phyloP scores from a whole-genome alignment of 2,888 invertebrate species.

The Meiosimyza decipiens region DNA sequence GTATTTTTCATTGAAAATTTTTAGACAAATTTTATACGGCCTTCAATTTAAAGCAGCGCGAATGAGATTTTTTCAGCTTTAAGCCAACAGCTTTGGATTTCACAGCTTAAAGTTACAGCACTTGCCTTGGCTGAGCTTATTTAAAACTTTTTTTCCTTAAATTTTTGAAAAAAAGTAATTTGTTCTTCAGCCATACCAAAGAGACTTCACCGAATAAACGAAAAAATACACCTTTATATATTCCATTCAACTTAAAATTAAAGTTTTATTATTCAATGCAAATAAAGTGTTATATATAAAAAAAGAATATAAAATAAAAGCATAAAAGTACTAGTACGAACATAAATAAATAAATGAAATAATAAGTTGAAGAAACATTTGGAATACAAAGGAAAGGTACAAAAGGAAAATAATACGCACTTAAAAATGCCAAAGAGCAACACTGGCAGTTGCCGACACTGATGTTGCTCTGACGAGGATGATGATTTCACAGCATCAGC shows the following conservation, averaged over 20 bases:
- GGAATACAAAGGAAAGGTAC: background rate
- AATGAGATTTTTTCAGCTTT: too few species aligned
- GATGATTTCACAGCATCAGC: conserved; percentile 22
- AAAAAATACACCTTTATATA: background rate
- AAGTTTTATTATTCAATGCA: conserved; percentile 37
- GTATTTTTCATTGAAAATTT: too few species aligned
- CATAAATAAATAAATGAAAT: background rate
- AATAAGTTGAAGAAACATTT: background rate
- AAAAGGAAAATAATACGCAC: conserved; percentile 14
- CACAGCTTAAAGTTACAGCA: too few species aligned
- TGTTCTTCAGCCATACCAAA: too few species aligned
- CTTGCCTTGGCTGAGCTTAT: too few species aligned
- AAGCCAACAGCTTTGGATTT: too few species aligned
- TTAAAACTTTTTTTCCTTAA: too few species aligned
- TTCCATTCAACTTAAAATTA: conserved; percentile 29
- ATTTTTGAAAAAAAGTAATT: too few species aligned
- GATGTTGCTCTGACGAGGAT: conserved; percentile 1
- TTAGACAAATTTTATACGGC: too few species aligned
- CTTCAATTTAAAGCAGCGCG: too few species aligned
- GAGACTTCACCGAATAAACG: too few species aligned
- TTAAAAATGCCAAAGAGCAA: conserved; percentile 36
- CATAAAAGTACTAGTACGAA: background rate
- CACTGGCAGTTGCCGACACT: conserved; percentile 22
- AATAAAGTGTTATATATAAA: conserved; percentile 24
- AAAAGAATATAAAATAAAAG: background rate